A percentile compares a stretch with the other conserved stretches of the same genome.
phyloP scores from a whole-genome alignment of 2,797 vertebrate genomes.

The Sebastes flavidus region DNA sequence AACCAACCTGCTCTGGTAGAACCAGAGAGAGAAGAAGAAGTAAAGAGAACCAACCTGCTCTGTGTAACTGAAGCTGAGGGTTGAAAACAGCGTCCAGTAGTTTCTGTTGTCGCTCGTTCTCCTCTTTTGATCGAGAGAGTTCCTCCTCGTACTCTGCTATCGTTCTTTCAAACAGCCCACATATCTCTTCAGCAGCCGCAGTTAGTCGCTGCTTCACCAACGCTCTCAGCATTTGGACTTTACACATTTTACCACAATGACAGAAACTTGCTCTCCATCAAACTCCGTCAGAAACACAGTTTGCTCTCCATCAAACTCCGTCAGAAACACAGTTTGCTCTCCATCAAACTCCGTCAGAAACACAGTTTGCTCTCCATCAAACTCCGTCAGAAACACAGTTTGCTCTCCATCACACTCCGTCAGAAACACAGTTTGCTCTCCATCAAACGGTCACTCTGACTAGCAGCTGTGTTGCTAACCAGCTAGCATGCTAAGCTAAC shows the following conservation, averaged over 20 bases:
- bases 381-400: too few relatives aligned
- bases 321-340: too few relatives aligned
- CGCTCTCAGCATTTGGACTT: background rate
- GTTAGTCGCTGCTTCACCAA: background rate
- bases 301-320: background rate
- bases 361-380: too few relatives aligned
- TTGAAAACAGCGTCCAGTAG: too few relatives aligned
- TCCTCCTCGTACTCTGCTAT: background rate
- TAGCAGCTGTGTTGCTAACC: too few relatives aligned
- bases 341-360: too few relatives aligned
- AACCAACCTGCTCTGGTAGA: background rate
- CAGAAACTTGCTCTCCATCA: too few relatives aligned
- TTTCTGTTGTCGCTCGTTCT: too few relatives aligned
- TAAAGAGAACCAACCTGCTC: background rate
- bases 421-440: background rate
- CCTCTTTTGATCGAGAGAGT: background rate
- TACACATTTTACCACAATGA: background rate
- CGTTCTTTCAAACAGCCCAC: background rate
- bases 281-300: background rate
- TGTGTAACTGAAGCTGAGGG: background rate
- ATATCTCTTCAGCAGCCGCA: background rate
- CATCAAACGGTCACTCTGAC: background rate
- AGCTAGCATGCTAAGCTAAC: too few relatives aligned
- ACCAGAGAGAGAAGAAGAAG: too few relatives aligned
- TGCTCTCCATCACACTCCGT: too few relatives aligned